Conservation (phyloP, 2,888 invertebrate genomes). For the Cosmia pyralina region DNA sequence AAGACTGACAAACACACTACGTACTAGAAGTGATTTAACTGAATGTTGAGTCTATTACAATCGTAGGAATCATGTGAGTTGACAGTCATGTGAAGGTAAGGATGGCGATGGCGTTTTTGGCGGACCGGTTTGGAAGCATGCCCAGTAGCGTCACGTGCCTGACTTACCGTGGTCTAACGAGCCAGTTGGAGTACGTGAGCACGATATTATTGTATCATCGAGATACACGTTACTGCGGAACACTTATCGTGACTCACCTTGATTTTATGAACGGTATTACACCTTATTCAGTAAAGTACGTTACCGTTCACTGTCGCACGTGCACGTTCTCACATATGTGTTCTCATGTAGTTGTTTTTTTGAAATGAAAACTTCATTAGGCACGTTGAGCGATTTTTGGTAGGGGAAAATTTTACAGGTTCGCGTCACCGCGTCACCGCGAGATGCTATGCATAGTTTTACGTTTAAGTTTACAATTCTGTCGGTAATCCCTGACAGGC, state of each 20-base stretch:
- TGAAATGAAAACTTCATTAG: too few species aligned
- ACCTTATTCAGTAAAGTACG: conserved; percentile 25
- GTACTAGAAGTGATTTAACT: conserved; percentile 34
- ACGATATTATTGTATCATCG: conserved; percentile 37
- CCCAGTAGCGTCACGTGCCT: conserved; percentile 69
- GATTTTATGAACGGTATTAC: conserved; percentile 1
- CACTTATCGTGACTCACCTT: conserved; percentile 27
- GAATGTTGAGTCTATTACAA: conserved; percentile 48
- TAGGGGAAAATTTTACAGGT: too few species aligned
- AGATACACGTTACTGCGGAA: conserved; percentile 21
- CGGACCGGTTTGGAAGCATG: conserved; percentile 73
- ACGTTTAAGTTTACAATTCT: too few species aligned
- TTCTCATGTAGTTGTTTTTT: too few species aligned
- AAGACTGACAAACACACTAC: conserved; percentile 30
- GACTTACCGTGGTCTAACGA: conserved; percentile 32
- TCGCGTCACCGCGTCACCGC: too few species aligned
- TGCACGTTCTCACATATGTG: conserved; percentile 47
- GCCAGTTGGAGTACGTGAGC: conserved; percentile 41
- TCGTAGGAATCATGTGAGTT: conserved; percentile 69
- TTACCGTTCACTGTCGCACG: conserved; percentile 29
- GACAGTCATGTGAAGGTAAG: conserved; percentile 70
- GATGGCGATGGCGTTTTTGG: conserved; percentile 70
- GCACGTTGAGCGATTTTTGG: too few species aligned
- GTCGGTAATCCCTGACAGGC: too few species aligned
- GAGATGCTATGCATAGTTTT: too few species aligned